Percentiles rank a stretch among this genome's conserved stretches.
Evolutionary conservation across 2,888 invertebrate genomes (phyloP).

Genomic region (Himalopsyche anomala): DNA sequence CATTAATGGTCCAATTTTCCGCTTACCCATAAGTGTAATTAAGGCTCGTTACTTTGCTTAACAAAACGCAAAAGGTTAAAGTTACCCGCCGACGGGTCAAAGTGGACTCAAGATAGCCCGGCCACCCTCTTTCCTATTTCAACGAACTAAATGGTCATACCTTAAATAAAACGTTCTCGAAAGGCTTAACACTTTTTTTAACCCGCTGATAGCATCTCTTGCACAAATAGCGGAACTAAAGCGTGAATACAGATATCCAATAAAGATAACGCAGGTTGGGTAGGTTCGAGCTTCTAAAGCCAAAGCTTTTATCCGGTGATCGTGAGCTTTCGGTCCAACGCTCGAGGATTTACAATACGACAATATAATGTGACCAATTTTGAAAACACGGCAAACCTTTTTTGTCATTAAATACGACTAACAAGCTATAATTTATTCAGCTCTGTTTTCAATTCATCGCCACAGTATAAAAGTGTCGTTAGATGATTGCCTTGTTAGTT

Average conservation of each 20-base stretch:
- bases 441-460: background rate
- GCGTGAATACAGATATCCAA: constrained; percentile 63
- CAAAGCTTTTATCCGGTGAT: background rate
- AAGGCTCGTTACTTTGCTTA: constrained; percentile 41
- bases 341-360: constrained; percentile 24
- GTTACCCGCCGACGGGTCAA: constrained; percentile 5
- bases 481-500: too few species aligned
- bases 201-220: constrained; percentile 58
- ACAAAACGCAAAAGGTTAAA: constrained; percentile 26
- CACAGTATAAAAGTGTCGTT: background rate
- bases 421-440: background rate
- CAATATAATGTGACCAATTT: background rate
- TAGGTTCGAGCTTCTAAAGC: constrained; percentile 32
- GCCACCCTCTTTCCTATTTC: constrained; percentile 50
- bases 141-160: constrained; percentile 59
- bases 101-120: constrained; percentile 32
- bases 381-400: background rate
- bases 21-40: constrained; percentile 53
- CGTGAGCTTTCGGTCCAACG: constrained; percentile 6
- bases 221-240: constrained; percentile 62
- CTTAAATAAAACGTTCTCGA: constrained; percentile 61
- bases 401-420: background rate
- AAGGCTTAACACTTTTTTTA: constrained; percentile 63
- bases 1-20: constrained; percentile 64
- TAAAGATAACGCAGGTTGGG: constrained; percentile 60